Evolutionary conservation across 2,888 invertebrate species (phyloP).

Genomic region (Chrysodeixis includens): DNA sequence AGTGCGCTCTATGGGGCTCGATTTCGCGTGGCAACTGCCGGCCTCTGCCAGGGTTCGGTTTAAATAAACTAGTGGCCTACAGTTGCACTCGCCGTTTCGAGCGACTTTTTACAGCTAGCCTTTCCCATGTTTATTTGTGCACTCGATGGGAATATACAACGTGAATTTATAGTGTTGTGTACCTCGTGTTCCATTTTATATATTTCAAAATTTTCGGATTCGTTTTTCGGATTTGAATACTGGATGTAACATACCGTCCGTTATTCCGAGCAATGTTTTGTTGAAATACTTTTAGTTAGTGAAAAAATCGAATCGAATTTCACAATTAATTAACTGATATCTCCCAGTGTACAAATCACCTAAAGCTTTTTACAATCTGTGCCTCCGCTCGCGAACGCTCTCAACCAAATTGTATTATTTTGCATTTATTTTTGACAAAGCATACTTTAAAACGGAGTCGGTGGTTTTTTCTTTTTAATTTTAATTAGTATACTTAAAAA

Average conservation of each 20-base stretch:
- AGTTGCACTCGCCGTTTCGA: conserved; percentile 39
- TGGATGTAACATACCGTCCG: not conserved
- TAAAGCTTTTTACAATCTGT: conserved; percentile 79
- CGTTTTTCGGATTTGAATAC: not conserved
- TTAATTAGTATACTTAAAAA: conserved; percentile 57
- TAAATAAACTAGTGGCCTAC: conserved; percentile 49
- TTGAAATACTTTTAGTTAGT: not conserved
- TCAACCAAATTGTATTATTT: conserved; percentile 88
- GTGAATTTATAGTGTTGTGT: conserved; percentile 29
- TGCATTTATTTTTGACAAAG: conserved; percentile 87
- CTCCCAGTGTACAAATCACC: conserved; percentile 44
- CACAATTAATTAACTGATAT: conserved; percentile 23
- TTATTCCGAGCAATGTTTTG: not conserved
- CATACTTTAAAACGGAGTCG: conserved; percentile 70
- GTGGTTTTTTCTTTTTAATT: conserved; percentile 58
- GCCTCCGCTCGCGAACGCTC: conserved; percentile 74
- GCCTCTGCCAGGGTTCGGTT: conserved; percentile 24
- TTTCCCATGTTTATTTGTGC: conserved; percentile 37
- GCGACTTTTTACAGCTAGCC: conserved; percentile 33
- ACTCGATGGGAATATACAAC: conserved; percentile 29
- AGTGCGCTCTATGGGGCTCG: conserved; percentile 31
- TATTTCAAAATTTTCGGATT: conserved; percentile 3
- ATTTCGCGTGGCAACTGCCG: conserved; percentile 34
- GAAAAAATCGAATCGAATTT: conserved; percentile 10
- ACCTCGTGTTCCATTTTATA: conserved; percentile 13